These are phyloP conservation scores for Chlorocebus sabaeus DNA, from an alignment of 2,113 vertebrate genomes.

Conservation along the genomic window DNA sequence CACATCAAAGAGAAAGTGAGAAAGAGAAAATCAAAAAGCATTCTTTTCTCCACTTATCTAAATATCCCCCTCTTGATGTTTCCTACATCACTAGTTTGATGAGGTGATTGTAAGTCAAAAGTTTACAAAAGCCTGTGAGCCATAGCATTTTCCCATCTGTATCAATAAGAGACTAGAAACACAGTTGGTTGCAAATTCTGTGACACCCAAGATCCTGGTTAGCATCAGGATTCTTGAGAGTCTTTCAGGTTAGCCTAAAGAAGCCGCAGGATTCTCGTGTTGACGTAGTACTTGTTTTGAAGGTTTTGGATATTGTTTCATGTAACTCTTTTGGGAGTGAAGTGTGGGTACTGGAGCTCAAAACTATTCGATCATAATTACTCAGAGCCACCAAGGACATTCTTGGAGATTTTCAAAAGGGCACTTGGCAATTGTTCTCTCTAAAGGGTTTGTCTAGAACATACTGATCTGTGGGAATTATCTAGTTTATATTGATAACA, in stretches of 20 bases:
- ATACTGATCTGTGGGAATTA: neutral
- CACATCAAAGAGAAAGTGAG: neutral
- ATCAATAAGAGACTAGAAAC: neutral
- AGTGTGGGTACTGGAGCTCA: neutral
- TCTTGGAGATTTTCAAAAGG: neutral
- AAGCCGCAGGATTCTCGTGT: neutral
- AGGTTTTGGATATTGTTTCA: neutral
- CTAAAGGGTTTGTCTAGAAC: neutral
- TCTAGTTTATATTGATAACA: neutral
- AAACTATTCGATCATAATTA: neutral
- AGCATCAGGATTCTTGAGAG: neutral
- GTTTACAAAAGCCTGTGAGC: neutral
- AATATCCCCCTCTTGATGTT: neutral
- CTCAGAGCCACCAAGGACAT: neutral
- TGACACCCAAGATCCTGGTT: conserved; percentile 22
- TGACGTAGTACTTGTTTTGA: neutral
- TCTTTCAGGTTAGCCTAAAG: conserved; percentile 5
- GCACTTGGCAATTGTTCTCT: neutral
- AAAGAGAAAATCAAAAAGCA: neutral
- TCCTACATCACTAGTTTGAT: neutral
- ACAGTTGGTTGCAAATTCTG: neutral
- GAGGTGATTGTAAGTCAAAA: neutral
- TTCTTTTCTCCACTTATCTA: neutral
- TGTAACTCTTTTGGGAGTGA: neutral
- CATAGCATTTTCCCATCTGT: neutral